Evolutionary conservation across 30 jellyfish, hydroid and myxozoan genomes (phyloP), one percentile per base, ranked within the genome.

Genomic region (Rhopilema esculentum): DNA sequence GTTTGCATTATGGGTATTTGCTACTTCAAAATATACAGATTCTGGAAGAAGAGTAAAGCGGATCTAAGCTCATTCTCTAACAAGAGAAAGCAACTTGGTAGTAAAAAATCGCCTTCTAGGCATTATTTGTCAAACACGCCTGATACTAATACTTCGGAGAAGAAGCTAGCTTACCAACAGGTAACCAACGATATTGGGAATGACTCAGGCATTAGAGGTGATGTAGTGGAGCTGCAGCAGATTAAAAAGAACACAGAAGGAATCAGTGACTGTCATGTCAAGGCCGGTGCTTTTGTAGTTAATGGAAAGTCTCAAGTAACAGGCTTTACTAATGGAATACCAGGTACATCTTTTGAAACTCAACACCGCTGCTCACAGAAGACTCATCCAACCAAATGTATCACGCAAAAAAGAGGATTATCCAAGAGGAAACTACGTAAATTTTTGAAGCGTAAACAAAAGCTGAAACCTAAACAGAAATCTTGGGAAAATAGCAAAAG

Each of bases 1-100:
- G 75, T 83, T 8, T 16, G 40, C 21, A 22, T 50, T 19, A 83
- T 83, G 92, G 69, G 70, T 18, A 16, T 23, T 31, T 71, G 69
- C 22, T 83, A 83, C 57, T 49, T 21, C 22, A 57, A 79, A 1
- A 83, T 83, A 19, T 57, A 66, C 25, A 25, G 26, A 16, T 64
- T 49, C 69, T 63, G 88, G 22, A 78, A 26, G 33, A 16, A 61
- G 0, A 78, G 88, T 64, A 78, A 66, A 18, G 31, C 24, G 20
- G 32, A 61, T 0, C 24, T 78, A 23, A 78, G 61, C 23, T 17
- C 69, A 40, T 33, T 73, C 26, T 0, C 70, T 8, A 73, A n/a
- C 4, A 33, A 9, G 24, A 51, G 40, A 18, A 18, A 12, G 8
- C 16, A 6, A 2, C 57, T 2, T 40, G 12, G 9, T 12, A 40